Evolutionary conservation across 2,113 vertebrate species (phyloP), one percentile per base, ranked within the genome.

Genomic region (Stictonetta naevosa): DNA sequence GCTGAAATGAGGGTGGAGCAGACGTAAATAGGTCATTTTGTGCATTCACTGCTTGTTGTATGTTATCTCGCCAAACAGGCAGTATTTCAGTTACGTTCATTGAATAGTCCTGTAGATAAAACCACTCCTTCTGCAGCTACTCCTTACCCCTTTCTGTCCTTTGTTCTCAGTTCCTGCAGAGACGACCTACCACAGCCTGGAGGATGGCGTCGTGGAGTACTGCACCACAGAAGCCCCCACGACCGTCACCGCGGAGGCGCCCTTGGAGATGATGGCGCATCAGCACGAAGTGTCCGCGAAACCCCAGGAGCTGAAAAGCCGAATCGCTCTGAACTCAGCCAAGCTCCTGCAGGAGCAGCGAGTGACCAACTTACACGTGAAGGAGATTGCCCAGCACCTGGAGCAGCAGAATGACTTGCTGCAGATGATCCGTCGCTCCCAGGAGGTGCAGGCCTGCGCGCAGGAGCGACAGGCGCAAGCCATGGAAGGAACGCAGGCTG

Each of bases 401-500:
- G 99, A 99, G 97, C 99, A 99, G 94, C 99, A 99, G 97, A 99
- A 99, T 0, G 99, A 99, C 94, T 97, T 99, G 93, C 98, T 99
- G 17, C 99, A 99, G 97, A 99, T 99, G 98, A 99, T 99, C 73
- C 98, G 99, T 4, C 98, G 99, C 82, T 99, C 99, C 0, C 99
- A 99, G 97, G 99, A 99, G 92, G 98, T 99, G 1, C 99, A 99
- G 97, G 99, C 99, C 0, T 99, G 99, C 0, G 99, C 99, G 8
- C 99, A 99, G 97, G 99, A 99, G 75, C 97, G 99, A 64, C 99
- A 99, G 96, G 99, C 99, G 3, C 99, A 99, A 93, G 99, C 99
- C 50, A 98, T 99, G 98, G 99, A 99, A 78, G 99, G 99, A 3
- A 99, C 98, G 1, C 99, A 99, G 97, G 99, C 99, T 0, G 99